Base-by-base conservation (phyloP, 2,797 vertebrate species). In the Coregonus suidteri region DNA sequence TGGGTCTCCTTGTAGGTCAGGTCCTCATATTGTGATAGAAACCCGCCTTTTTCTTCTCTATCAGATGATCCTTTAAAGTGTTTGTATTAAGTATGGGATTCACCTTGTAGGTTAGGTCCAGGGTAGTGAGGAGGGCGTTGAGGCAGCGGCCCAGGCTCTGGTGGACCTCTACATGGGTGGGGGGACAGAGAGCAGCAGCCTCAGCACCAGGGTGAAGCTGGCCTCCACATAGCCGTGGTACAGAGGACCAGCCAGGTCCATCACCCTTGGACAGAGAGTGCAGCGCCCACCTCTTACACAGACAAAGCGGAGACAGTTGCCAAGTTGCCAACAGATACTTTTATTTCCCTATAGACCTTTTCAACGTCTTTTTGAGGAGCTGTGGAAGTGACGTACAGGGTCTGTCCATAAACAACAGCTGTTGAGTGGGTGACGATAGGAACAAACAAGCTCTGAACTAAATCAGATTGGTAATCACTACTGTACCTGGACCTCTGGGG, bases 31-130 rank as follows among this genome's bases (percentile, higher is more conserved):
- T 37, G 35, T 37, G 6, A 37, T 5, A 37, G 5, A 37, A 37
- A 37, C 35, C 35, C 35, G 5, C 6, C 35, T 37, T 37, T 37
- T 37, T 37, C 35, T 37, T 37, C 35, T 37, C 35, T 37, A 37
- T 37, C 35, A 37, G 5, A 37, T 37, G 5, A 37, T 37, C 35
- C 35, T 37, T 37, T 6, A 37, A 4, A 37, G 35, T 37, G 5
- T 37, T 37, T 35, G 34, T 37, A 37, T 37, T 37, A 37, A 37
- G 35, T 37, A 37, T 37, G 35, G 41, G 11, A 37, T 30, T 37
- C 91, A 98, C 97, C 96, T 94, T 98, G 97, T 81, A 98, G 89
- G 88, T 99, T 97, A 9, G 97, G 97, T 34, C 97, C 89, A 98
- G 87, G 0, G 94, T 93, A 77, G 95, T 96, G 86, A 97, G 95